Percentiles rank a stretch among this genome's conserved stretches.
These are phyloP conservation scores for Pipistrellus nathusii DNA, from an alignment of 2,797 vertebrate genomes.

Conservation along the genomic window DNA sequence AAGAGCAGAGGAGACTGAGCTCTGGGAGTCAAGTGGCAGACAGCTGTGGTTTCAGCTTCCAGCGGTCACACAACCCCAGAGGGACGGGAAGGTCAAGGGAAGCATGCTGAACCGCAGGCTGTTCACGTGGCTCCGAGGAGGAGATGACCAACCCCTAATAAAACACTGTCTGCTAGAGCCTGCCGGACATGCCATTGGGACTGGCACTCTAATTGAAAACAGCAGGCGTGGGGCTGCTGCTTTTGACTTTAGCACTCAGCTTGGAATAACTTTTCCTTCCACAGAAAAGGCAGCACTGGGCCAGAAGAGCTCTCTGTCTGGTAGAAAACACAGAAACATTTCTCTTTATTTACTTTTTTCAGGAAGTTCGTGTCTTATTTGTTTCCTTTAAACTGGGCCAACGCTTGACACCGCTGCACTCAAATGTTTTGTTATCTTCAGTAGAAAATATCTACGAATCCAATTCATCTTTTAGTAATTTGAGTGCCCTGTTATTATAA, in stretches of 20 bases:
- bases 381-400: neutral
- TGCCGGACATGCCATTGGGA: slow-evolving; percentile 86
- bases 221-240: slow-evolving; percentile 76
- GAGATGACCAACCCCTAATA: slow-evolving; percentile 85
- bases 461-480: slow-evolving; percentile 14
- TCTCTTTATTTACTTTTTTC: slow-evolving; percentile 50
- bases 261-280: slow-evolving; percentile 75
- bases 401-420: neutral
- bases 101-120: slow-evolving; percentile 52
- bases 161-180: slow-evolving; percentile 83
- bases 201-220: slow-evolving; percentile 91
- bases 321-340: slow-evolving; percentile 16
- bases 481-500: neutral
- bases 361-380: slow-evolving; percentile 8
- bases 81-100: slow-evolving; percentile 37
- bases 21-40: slow-evolving; percentile 52
- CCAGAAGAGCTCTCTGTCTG: slow-evolving; percentile 17
- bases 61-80: neutral
- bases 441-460: neutral
- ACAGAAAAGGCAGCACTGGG: slow-evolving; percentile 56
- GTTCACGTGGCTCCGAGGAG: slow-evolving; percentile 67
- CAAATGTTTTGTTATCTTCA: slow-evolving; percentile 10
- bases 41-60: slow-evolving; percentile 56
- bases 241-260: slow-evolving; percentile 43
- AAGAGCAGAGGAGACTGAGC: slow-evolving; percentile 19